These are phyloP conservation scores for Chascanopsetta lugubris DNA, from an alignment of 2,113 vertebrate genomes.

Conservation along the genomic window DNA sequence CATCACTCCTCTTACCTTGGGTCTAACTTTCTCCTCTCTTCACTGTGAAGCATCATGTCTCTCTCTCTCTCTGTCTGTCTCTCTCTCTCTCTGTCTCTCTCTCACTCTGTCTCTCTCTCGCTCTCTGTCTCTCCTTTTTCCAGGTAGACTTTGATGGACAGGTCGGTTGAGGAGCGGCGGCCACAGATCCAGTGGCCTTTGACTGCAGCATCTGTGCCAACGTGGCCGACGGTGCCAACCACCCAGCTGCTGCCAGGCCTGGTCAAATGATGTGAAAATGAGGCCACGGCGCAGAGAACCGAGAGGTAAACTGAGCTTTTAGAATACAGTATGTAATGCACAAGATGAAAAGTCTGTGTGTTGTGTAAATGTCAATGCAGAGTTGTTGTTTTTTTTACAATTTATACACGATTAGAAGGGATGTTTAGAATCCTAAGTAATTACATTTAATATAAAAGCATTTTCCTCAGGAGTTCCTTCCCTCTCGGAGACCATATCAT, in stretches of 20 bases:
- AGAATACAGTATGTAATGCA: background rate
- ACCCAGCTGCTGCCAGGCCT: background rate
- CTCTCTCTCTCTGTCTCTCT: too few species aligned
- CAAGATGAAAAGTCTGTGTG: background rate
- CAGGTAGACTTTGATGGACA: conserved; percentile 44
- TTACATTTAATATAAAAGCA: background rate
- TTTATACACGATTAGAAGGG: too few species aligned
- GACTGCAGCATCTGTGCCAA: conserved; percentile 42
- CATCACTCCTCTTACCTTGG: background rate
- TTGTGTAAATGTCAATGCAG: background rate
- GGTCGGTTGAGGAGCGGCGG: conserved; percentile 40
- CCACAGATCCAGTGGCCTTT: conserved; percentile 46
- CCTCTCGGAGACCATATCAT: conserved; percentile 10
- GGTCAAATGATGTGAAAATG: conserved; percentile 35
- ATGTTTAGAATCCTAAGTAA: too few species aligned
- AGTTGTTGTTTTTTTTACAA: too few species aligned
- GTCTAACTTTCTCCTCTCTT: conserved; percentile 12
- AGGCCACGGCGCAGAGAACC: conserved; percentile 11
- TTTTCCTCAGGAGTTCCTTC: background rate
- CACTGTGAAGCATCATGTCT: background rate
- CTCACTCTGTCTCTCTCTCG: too few species aligned
- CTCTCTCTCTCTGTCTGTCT: conserved; percentile 7
- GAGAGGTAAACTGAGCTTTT: conserved; percentile 21
- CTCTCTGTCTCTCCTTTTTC: conserved; percentile 22
- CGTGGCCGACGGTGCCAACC: conserved; percentile 26